Evolutionary conservation across 2,888 invertebrate species (phyloP).

Genomic region (Didymodactylos carnosus): DNA sequence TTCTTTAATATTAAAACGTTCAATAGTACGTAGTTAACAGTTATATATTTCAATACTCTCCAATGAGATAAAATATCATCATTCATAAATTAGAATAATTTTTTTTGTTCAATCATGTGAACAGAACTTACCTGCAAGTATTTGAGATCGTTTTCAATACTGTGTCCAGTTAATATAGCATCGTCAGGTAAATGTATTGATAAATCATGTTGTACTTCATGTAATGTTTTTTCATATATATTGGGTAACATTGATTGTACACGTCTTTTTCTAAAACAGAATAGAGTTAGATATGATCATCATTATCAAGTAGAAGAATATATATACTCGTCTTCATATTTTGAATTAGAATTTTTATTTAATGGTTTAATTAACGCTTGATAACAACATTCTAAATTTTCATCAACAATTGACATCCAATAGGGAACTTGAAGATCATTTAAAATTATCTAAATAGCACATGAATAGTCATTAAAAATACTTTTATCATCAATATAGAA

Average conservation of each 20-base stretch:
- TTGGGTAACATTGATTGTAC: neutral
- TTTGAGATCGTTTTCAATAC: neutral
- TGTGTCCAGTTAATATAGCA: neutral
- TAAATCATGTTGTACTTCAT: neutral
- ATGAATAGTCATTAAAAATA: neutral
- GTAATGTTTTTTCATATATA: neutral
- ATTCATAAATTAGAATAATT: too few species aligned
- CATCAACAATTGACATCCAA: neutral
- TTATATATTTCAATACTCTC: too few species aligned
- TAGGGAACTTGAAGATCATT: neutral
- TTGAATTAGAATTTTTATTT: too few species aligned
- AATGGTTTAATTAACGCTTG: neutral
- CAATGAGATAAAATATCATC: too few species aligned
- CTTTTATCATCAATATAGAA: neutral
- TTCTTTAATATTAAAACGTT: too few species aligned
- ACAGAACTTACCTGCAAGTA: too few species aligned
- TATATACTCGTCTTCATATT: too few species aligned
- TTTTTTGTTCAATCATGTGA: too few species aligned
- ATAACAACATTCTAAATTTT: neutral
- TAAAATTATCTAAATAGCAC: neutral
- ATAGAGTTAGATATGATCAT: too few species aligned
- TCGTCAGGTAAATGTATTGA: neutral
- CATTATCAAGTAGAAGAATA: too few species aligned
- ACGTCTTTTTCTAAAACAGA: neutral
- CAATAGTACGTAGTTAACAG: too few species aligned